Percentiles rank a stretch among this genome's conserved stretches.
phyloP scores from a whole-genome alignment of 2,797 vertebrate species.

The Tinamus major region DNA sequence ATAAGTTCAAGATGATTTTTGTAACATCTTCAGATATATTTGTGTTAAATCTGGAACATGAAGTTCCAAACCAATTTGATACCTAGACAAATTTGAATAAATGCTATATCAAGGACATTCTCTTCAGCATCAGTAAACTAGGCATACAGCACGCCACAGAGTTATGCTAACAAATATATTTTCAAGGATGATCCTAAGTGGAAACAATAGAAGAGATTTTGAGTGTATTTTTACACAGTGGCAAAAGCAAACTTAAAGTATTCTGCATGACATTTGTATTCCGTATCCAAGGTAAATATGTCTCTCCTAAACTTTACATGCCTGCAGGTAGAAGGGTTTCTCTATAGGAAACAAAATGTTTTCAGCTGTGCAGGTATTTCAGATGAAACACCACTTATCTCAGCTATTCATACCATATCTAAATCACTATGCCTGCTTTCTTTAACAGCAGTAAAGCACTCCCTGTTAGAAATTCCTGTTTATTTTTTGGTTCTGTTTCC shows the following conservation, averaged over 20 bases:
- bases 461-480: background rate
- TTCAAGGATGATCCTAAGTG: slow-evolving; percentile 16
- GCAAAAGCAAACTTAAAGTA: background rate
- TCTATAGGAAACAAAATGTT: slow-evolving; percentile 6
- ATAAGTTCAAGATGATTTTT: slow-evolving; percentile 8
- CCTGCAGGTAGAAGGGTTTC: background rate
- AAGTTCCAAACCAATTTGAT: slow-evolving; percentile 22
- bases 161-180: slow-evolving; percentile 1
- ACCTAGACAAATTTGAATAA: slow-evolving; percentile 24
- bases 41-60: slow-evolving; percentile 10
- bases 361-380: slow-evolving; percentile 21
- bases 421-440: slow-evolving; percentile 21
- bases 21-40: slow-evolving; percentile 23
- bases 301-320: slow-evolving; percentile 18
- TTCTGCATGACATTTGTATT: background rate
- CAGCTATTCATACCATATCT: background rate
- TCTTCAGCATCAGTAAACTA: slow-evolving; percentile 17
- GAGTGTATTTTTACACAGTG: background rate
- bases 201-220: slow-evolving; percentile 23
- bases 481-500: background rate
- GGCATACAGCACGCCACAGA: background rate
- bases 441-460: background rate
- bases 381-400: slow-evolving; percentile 33
- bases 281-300: background rate
- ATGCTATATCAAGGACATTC: background rate